Percentiles rank a stretch among this genome's conserved stretches.
Conservation (phyloP, 1,140 invertebrate genomes). For the Scaptodrosophila lebanonensis region DNA sequence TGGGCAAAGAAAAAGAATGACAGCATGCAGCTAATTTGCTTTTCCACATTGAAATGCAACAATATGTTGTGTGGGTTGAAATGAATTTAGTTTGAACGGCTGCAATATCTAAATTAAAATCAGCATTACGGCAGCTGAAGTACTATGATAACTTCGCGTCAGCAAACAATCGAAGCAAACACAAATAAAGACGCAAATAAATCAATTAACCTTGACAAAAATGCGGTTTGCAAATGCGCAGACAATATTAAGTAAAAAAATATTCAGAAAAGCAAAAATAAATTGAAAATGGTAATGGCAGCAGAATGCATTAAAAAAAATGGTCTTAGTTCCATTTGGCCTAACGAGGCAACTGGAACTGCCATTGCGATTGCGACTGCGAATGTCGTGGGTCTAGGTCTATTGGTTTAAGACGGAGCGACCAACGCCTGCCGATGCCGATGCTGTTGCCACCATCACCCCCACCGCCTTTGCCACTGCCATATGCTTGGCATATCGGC, state of each 20-base stretch:
- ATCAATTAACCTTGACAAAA: constrained; percentile 59
- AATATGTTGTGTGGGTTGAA: constrained; percentile 8
- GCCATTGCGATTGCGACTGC: no score
- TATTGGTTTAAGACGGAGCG: no score
- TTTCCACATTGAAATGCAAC: constrained; percentile 6
- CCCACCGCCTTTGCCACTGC: constrained; percentile 31
- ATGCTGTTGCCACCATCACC: no score
- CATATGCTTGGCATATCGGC: constrained; percentile 51
- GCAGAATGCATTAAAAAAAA: constrained; percentile 56
- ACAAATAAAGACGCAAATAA: constrained; percentile 8
- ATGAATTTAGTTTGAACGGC: constrained; percentile 6
- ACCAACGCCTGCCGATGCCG: no score
- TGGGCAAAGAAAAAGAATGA: constrained; percentile 1
- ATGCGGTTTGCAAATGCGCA: constrained; percentile 52
- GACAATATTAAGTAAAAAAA: no score
- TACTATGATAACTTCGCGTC: constrained; percentile 62
- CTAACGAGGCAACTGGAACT: constrained; percentile 23
- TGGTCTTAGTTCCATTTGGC: constrained; percentile 43
- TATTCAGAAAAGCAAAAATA: constrained; percentile 26
- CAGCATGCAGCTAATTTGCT: not conserved
- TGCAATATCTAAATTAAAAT: constrained; percentile 68
- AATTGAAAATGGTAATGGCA: constrained; percentile 68
- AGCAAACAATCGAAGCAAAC: constrained; percentile 48
- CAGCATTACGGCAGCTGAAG: constrained; percentile 48
- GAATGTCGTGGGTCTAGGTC: no score